Conservation (phyloP, 1,140 invertebrate genomes). For the Zaprionus africanus region DNA sequence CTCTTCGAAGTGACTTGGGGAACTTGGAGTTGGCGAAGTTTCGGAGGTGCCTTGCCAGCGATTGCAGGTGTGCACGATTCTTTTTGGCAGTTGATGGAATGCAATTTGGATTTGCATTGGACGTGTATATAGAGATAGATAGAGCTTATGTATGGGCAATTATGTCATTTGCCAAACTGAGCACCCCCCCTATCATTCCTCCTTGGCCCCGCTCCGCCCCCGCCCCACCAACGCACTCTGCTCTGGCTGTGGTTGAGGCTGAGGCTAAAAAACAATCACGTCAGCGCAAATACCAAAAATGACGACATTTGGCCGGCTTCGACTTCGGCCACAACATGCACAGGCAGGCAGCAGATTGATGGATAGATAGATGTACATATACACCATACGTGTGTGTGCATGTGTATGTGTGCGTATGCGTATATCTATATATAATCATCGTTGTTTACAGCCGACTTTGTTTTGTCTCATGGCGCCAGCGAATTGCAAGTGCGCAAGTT, state of each 20-base stretch:
- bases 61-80: neutral
- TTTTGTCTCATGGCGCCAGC: constrained; percentile 37
- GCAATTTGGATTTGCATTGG: constrained; percentile 30
- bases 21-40: neutral
- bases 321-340: neutral
- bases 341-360: constrained; percentile 8
- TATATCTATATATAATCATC: constrained; percentile 20
- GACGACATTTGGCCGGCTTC: constrained; percentile 49
- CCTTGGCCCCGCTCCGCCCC: neutral
- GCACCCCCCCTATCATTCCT: neutral
- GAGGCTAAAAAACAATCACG: constrained; percentile 42
- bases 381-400: neutral
- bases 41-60: neutral
- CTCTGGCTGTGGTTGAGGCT: constrained; percentile 13
- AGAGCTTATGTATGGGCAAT: constrained; percentile 22
- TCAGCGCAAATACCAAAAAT: constrained; percentile 44
- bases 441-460: constrained; percentile 32
- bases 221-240: neutral
- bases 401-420: neutral
- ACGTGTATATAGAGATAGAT: neutral
- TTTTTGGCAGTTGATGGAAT: constrained; percentile 16
- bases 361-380: constrained; percentile 33
- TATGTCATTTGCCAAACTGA: constrained; percentile 36
- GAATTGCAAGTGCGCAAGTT: constrained; percentile 33
- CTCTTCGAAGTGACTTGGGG: neutral